Evolutionary conservation across 2,113 vertebrate species (phyloP).

Genomic region (Meles meles): DNA sequence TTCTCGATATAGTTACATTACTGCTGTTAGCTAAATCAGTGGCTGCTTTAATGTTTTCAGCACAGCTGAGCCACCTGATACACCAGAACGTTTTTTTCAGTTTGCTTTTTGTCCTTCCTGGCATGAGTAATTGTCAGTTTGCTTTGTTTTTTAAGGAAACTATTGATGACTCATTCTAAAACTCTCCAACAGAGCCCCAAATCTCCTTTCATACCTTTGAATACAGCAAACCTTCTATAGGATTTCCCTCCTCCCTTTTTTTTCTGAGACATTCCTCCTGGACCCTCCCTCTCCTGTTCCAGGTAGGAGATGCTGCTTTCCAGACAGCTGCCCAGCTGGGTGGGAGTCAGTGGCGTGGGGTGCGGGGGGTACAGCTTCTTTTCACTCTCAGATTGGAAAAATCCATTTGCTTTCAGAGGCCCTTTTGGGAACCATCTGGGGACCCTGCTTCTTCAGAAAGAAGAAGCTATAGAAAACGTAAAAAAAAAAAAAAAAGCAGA

Average conservation of each 20-base stretch:
- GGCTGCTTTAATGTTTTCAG: not conserved
- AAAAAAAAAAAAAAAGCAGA: not conserved
- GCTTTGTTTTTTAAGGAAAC: not conserved
- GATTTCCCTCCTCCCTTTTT: not conserved
- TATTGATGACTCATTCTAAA: not conserved
- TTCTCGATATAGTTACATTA: not conserved
- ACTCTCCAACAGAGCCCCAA: not conserved
- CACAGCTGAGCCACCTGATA: not conserved
- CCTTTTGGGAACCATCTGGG: not conserved
- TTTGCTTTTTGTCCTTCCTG: not conserved
- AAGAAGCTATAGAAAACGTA: not conserved
- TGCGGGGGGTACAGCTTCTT: not conserved
- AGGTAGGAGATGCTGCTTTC: not conserved
- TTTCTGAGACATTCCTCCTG: not conserved
- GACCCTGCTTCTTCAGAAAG: not conserved
- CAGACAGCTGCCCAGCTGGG: not conserved
- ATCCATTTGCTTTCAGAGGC: not conserved
- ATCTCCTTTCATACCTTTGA: not conserved
- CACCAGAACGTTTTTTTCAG: not conserved
- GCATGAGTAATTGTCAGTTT: not conserved
- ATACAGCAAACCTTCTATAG: not conserved
- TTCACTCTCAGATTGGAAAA: not conserved
- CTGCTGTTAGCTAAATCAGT: not conserved
- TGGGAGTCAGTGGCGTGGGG: too few species aligned
- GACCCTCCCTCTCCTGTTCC: too few species aligned